Evolutionary conservation across 37 sponge, comb jelly and placozoan genomes (phyloP), one percentile per base, ranked within the genome.

Genomic region (Halichondria panicea): DNA sequence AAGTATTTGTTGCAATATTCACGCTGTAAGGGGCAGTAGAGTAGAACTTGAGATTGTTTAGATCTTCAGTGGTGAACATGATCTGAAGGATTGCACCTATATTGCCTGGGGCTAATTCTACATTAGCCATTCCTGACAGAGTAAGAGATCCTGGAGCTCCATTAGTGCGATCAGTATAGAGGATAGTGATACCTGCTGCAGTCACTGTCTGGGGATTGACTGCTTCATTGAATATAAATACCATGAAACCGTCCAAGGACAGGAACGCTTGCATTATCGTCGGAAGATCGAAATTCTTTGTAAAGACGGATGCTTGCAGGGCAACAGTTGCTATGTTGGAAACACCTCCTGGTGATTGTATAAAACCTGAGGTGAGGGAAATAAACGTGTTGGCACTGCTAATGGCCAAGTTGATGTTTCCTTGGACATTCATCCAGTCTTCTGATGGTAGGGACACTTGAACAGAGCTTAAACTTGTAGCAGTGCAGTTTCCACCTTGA

Each of bases 351-450:
- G 27, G 24, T 15, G 30, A 27, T 41, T 15, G 22, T 13, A 76
- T 34, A 55, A 79, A 79, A 3, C 45, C 34, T 22, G 58, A 21
- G 5, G 8, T 8, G 13, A 68, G 7, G 4, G 60, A 43, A 53
- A 79, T 22, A 32, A 39, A 79, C 2, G 80, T 55, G 27, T 79
- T 79, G 21, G 43, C n/a, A 53, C 4, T 8, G 27, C n/a, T 11
- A 1, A 71, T 79, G 43, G 61, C 61, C 4, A 79, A 36, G 25
- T 53, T 11, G 8, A 68, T 11, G 37, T 58, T 4, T 24, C 48
- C 69, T 30, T 79, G 43, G 30, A 79, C 31, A 2, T 15, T 22
- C 22, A 22, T 24, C 71, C 71, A 57, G 46, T 79, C 80, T 9
- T 3, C n/a, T 37, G 25, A 8, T 4, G 22, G 4, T 5, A 79